Evolutionary conservation across 2,113 vertebrate species (phyloP), one percentile per base, ranked within the genome.

Genomic region (Melanocharis versteri): DNA sequence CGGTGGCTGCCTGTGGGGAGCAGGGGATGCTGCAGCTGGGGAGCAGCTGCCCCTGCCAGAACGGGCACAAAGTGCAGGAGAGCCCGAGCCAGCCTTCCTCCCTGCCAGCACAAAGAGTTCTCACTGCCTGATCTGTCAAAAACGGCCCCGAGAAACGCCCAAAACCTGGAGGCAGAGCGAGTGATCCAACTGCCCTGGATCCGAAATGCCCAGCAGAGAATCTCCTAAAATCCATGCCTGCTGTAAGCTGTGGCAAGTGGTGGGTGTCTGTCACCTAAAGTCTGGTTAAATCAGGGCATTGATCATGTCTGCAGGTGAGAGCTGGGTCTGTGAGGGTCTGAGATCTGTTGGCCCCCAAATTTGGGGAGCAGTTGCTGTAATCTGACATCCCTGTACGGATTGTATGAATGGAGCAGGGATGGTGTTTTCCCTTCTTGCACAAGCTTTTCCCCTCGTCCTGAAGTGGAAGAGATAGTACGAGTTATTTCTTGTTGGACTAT

Each of bases 401-500:
- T 24, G 33, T 39, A 7, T 28, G 37, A 60, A 39, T 0, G 0
- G 28, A 82, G 42, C 17, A 0, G n/a, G 15, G 61, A 44, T 13
- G 6, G 39, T 0, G 0, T 39, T 72, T 71, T 57, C 48, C 37
- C 30, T 69, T 54, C 39, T 81, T 82, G 45, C 65, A 35, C 15
- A 50, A 54, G 2, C 1, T 53, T 84, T 65, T 9, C 58, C 8
- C 45, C 23, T 54, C 2, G 0, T 45, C 28, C 31, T 53, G 23
- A 82, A 53, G 37, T 37, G 27, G 78, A 45, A 85, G 20, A 89
- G 31, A 42, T 12, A 50, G 26, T 35, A 33, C 12, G 62, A 27
- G 20, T 54, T 76, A 28, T 42, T 68, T 60, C 42, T 14, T 40
- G 9, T 42, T 42, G 14, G 3, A 23, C 14, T 40, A 18, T 24